A percentile compares a stretch with the other conserved stretches of the same genome.
phyloP scores from a whole-genome alignment of 30 jellyfish, hydroid and myxozoan species.

The Aurelia sp. region DNA sequence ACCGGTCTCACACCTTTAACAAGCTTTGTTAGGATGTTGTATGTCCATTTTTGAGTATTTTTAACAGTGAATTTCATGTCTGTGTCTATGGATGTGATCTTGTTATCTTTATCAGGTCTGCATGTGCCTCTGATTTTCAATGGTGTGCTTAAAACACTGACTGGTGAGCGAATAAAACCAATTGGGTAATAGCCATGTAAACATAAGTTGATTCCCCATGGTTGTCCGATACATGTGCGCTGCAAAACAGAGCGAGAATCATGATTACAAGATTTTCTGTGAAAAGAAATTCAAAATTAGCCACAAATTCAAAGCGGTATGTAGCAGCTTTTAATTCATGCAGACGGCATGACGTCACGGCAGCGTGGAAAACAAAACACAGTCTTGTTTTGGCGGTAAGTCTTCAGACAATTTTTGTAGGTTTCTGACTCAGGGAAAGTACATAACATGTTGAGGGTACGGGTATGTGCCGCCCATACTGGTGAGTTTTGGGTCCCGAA shows the following conservation, averaged over 20 bases:
- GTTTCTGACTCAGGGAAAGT: no score
- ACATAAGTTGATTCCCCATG: slow-evolving; percentile 76
- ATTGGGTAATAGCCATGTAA: slow-evolving; percentile 59
- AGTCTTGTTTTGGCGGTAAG: no score
- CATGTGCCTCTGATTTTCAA: slow-evolving; percentile 38
- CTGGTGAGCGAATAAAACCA: slow-evolving; percentile 25
- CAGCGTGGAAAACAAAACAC: no score
- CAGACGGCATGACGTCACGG: no score
- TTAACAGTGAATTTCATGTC: slow-evolving; percentile 7
- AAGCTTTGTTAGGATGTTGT: slow-evolving; percentile 1
- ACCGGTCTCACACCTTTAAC: slow-evolving; percentile 26
- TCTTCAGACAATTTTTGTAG: no score
- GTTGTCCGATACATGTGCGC: slow-evolving; percentile 60
- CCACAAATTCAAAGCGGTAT: no score
- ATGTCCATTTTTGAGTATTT: slow-evolving; percentile 16
- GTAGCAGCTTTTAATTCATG: no score
- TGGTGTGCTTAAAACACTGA: slow-evolving; percentile 40
- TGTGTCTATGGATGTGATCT: slow-evolving; percentile 3
- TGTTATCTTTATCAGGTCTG: slow-evolving; percentile 46
- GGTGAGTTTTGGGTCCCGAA: no score
- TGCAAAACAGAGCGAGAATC: neutral
- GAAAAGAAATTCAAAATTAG: no score
- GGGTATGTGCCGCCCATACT: no score
- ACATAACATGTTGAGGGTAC: no score
- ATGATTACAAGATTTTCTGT: no score